phyloP scores from a whole-genome alignment of 2,797 vertebrate genomes.

The Ctenochaetus hawaiiensis region DNA sequence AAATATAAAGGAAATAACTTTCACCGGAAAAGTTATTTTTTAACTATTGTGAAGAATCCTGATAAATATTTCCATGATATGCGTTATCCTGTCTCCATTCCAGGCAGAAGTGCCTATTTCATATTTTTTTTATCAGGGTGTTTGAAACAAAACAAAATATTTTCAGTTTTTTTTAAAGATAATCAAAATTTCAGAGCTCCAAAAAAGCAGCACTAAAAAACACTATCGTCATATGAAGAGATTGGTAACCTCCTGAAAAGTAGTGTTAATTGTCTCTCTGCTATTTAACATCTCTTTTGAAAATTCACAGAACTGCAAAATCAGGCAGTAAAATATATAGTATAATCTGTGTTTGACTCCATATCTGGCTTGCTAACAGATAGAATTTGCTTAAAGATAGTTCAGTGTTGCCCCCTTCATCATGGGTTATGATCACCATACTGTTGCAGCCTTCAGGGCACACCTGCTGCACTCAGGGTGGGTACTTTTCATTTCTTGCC shows the following conservation, averaged over 20 bases:
- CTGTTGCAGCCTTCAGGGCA: constrained; percentile 51
- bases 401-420: constrained; percentile 15
- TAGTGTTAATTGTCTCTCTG: neutral
- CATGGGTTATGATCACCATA: constrained; percentile 21
- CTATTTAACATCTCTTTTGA: neutral
- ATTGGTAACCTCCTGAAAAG: neutral
- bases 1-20: too few species aligned
- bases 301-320: neutral
- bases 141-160: too few species aligned
- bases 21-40: too few species aligned
- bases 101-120: too few species aligned
- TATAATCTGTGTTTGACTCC: neutral
- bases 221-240: neutral
- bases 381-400: neutral
- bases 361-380: neutral
- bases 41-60: too few species aligned
- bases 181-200: neutral
- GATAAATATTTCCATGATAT: too few species aligned
- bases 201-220: neutral
- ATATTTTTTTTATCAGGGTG: too few species aligned
- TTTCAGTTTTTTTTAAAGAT: neutral
- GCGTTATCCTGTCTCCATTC: too few species aligned
- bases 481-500: constrained; percentile 32
- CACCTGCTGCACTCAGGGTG: constrained; percentile 67
- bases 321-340: neutral